Conservation (phyloP, 2,888 invertebrate species). For the Linnaemya vulpina region DNA sequence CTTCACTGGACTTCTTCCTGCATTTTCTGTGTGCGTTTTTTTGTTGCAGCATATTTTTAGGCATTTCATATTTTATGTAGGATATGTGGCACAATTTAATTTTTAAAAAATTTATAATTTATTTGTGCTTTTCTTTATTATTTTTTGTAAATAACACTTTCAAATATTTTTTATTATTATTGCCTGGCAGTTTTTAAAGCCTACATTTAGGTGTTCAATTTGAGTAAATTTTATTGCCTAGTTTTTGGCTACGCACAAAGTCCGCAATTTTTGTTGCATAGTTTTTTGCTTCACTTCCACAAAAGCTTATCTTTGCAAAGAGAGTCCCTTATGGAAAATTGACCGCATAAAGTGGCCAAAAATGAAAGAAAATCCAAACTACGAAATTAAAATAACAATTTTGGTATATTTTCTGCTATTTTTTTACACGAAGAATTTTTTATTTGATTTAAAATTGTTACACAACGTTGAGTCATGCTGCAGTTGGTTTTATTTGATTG, state of each 20-base stretch:
- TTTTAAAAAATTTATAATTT: too few relatives aligned
- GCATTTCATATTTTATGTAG: too few relatives aligned
- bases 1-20: too few relatives aligned
- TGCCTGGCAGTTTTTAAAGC: conserved; percentile 38
- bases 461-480: conserved; percentile 69
- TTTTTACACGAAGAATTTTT: conserved; percentile 7
- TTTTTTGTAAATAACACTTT: background rate
- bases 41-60: too few relatives aligned
- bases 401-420: background rate
- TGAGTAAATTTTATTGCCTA: conserved; percentile 52
- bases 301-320: conserved; percentile 44
- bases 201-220: conserved; percentile 38
- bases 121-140: too few relatives aligned
- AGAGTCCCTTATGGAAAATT: conserved; percentile 64
- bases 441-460: conserved; percentile 36
- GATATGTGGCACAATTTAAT: too few relatives aligned
- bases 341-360: conserved; percentile 61
- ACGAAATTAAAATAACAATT: conserved; percentile 32
- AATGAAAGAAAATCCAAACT: background rate
- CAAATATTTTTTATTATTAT: background rate
- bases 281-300: background rate
- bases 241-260: conserved; percentile 60
- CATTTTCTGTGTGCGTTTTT: too few relatives aligned
- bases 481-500: conserved; percentile 60
- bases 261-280: conserved; percentile 19